Evolutionary conservation across 2,888 invertebrate genomes (phyloP), one percentile per base, ranked within the genome.

Genomic region (Andrena marginata): DNA sequence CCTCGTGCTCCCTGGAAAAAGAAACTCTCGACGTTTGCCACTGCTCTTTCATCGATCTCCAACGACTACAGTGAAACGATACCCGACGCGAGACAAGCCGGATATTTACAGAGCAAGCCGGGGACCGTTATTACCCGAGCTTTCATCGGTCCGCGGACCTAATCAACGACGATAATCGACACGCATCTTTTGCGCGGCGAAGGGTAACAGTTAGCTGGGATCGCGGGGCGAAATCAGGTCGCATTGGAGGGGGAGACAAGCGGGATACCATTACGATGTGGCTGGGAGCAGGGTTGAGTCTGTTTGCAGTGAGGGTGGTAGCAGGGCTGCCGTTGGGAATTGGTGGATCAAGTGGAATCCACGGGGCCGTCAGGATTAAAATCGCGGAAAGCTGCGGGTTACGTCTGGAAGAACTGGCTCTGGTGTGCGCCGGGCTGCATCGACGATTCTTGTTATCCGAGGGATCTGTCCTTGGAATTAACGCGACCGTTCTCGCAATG

Each of bases 311-410:
- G 68, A 51, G 71, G 76, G 63, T 86, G 33, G 60, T 51, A 23
- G 56, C 20, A 42, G 63, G 54, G 72, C 65, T 73, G 20, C 75
- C 60, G 65, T 60, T 65, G 69, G 77, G 80, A 86, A 86, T 86
- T 77, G 84, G 72, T 71, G 85, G 77, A 86, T 86, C 87, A 84
- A 81, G 77, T 56, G 42, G 76, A 86, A 86, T 78, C 84, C 78
- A 16, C 31, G 62, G 56, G 42, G 56, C 70, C 54, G 49, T 63
- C 70, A 26, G 75, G 81, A 86, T 84, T 86, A 84, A 86, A 86
- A 85, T 78, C 60, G 59, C 68, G 69, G 74, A 78, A 80, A 77
- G 60, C 68, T 70, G 35, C 29, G 73, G 62, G 26, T 26, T 56
- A 23, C 56, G 60, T 70, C 65, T 56, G 74, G 74, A 87, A 81